Evolutionary conservation across 2,888 invertebrate species (phyloP), one percentile per base, ranked within the genome.

Genomic region (Mantis religiosa): DNA sequence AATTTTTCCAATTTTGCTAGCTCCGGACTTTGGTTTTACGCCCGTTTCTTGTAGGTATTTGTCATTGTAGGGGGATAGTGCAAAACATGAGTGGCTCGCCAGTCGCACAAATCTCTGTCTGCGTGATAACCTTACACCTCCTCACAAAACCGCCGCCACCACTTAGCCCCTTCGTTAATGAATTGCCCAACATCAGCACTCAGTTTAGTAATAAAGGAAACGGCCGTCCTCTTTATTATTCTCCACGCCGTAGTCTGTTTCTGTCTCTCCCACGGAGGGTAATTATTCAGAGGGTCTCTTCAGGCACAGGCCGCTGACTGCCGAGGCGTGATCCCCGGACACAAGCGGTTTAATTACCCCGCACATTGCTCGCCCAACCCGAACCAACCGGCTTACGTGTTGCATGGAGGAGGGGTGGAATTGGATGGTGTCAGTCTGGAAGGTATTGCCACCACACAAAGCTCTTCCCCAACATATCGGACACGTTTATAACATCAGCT

Each of bases 301-400:
- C 83, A 9, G 28, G 47, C n/a, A 27, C 41, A n/a, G 41, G 34
- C 41, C 84, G 84, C 34, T 41, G 84, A 84, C 41, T 41, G 85
- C 15, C 85, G 85, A 85, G 85, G 41, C 85, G 85, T 85, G 85
- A 85, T 47, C 85, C 85, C 15, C n/a, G 85, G 85, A n/a, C 85
- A 85, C 85, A 85, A 8, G 47, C 85, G 15, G 85, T 85, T 47
- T 47, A 85, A 85, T 85, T 85, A 34, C 34, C 27, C 27, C 25
- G 54, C n/a, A 85, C 47, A 85, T 47, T 47, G 85, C 41, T 1
- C 85, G 54, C 54, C 54, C 54, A 71, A 25, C 54, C 54, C 54
- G 54, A 71, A 71, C 54, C 54, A 71, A 71, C 54, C 54, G 54
- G 54, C 54, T 71, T 71, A 71, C 54, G 54, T 71, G 54, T 71